Evolutionary conservation across 2,888 invertebrate genomes (phyloP), one percentile per base, ranked within the genome.

Genomic region (Clostera curtula): DNA sequence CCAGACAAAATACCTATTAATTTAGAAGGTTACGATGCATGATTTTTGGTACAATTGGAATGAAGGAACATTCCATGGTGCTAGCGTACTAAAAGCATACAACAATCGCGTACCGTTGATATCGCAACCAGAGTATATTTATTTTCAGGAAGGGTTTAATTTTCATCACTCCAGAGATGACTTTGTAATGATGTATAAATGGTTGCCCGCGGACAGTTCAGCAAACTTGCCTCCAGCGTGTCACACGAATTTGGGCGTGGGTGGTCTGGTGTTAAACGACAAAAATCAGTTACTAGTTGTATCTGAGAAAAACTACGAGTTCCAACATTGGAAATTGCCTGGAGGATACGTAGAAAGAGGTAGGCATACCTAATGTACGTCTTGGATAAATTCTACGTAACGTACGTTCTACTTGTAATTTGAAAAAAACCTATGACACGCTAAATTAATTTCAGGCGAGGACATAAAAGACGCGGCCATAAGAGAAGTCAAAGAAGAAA

Each of bases 401-500:
- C n/a, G n/a, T n/a, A n/a, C n/a, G n/a, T n/a, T n/a, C n/a, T n/a
- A n/a, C n/a, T n/a, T n/a, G n/a, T n/a, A n/a, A n/a, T n/a, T n/a
- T n/a, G n/a, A n/a, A 9, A 5, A 4, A 15, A 7, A n/a, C 9
- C 4, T 10, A 3, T 2, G 7, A 16, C 4, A 11, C 14, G 26
- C 15, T 7, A 21, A 11, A 19, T 18, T 26, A 27, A 30, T 69
- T 76, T 23, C 57, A 93, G 93, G 90, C 29, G 97, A 97, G 85
- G 89, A 94, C 56, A 83, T 97, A 19, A 85, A 88, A 32, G 90
- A 90, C 49, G 95, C 96, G 7, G 95, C 91, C 0, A 86, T 90
- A 27, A 86, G 97, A 40, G 97, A 97, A 80, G 93, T 97, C 0
- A 79, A 87, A 27, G 97, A 97, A 80, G 97, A 97, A 80, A 97